Conservation (phyloP, 1,140 invertebrate genomes). For the Oryzaephilus surinamensis region DNA sequence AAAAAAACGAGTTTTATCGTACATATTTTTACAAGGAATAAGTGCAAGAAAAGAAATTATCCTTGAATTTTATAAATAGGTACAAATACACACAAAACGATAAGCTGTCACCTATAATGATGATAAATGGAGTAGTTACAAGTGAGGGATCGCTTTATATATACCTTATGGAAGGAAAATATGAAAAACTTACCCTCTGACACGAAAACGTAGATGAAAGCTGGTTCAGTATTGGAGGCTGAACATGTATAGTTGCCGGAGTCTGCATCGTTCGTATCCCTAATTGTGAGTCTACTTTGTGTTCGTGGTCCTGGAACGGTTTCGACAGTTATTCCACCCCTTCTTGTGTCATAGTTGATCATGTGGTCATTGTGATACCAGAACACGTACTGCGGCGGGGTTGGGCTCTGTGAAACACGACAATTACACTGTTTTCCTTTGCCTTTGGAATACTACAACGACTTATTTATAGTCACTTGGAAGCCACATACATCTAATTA, state of each 20-base stretch:
- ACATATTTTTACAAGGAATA: too few species aligned
- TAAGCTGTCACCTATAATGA: too few species aligned
- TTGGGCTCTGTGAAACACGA: conserved; percentile 60
- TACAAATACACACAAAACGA: too few species aligned
- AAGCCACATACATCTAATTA: too few species aligned
- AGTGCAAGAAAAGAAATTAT: too few species aligned
- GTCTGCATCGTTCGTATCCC: conserved; percentile 71
- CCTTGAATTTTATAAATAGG: too few species aligned
- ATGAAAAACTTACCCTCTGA: conserved; percentile 71
- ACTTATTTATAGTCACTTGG: too few species aligned
- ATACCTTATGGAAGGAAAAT: too few species aligned
- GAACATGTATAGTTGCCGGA: conserved; percentile 87
- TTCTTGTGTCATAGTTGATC: conserved; percentile 82
- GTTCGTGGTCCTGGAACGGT: conserved; percentile 73
- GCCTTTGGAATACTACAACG: too few species aligned
- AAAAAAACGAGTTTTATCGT: conserved; percentile 13
- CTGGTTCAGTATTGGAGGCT: conserved; percentile 78
- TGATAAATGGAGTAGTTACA: too few species aligned
- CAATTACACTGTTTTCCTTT: too few species aligned
- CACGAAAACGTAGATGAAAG: conserved; percentile 81
- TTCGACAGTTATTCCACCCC: conserved; percentile 75
- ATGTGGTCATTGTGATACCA: conserved; percentile 87
- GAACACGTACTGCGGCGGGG: conserved; percentile 80
- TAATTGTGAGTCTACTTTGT: conserved; percentile 71
- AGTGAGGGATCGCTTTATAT: too few species aligned